Percentiles rank a stretch among this genome's conserved stretches.
Evolutionary conservation across 1,140 invertebrate genomes (phyloP).

Genomic region (Drosophila ohnishii): DNA sequence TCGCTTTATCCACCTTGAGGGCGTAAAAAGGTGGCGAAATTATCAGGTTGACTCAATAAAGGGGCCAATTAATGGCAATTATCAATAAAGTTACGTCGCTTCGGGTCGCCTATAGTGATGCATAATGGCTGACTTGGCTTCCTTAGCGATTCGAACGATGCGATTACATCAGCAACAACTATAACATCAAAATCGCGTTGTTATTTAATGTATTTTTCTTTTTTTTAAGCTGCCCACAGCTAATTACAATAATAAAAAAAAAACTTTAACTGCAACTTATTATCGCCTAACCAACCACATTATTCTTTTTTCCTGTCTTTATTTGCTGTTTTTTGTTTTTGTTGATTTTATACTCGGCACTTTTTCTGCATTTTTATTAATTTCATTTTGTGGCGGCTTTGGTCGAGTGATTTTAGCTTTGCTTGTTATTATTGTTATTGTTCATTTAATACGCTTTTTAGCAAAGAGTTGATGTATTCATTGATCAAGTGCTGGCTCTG

Average conservation of each 20-base stretch:
- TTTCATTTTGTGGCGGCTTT: conserved; percentile 26
- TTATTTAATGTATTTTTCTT: conserved; percentile 49
- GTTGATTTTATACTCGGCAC: conserved; percentile 17
- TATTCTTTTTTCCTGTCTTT: conserved; percentile 26
- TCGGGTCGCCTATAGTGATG: conserved; percentile 18
- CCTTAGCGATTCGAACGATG: conserved; percentile 21
- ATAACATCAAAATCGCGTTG: conserved; percentile 23
- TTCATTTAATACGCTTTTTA: conserved; percentile 13
- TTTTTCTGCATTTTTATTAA: conserved; percentile 37
- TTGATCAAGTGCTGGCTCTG: not conserved
- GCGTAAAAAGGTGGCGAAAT: conserved; percentile 23
- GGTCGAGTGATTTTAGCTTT: conserved; percentile 32
- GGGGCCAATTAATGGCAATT: conserved; percentile 57
- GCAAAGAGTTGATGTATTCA: conserved; percentile 10
- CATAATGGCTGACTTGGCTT: conserved; percentile 30
- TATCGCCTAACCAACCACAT: conserved; percentile 35
- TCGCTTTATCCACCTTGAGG: conserved; percentile 17
- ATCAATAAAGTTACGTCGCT: conserved; percentile 48
- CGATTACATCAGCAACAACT: conserved; percentile 54
- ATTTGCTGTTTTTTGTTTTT: conserved; percentile 23
- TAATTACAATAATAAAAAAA: conserved; percentile 43
- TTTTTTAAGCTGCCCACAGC: conserved; percentile 28
- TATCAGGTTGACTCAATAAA: conserved; percentile 48
- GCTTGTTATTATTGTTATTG: conserved; percentile 3
- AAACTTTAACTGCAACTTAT: conserved; percentile 37